Evolutionary conservation across 1,140 invertebrate species (phyloP).

Genomic region (Vanessa atalanta): DNA sequence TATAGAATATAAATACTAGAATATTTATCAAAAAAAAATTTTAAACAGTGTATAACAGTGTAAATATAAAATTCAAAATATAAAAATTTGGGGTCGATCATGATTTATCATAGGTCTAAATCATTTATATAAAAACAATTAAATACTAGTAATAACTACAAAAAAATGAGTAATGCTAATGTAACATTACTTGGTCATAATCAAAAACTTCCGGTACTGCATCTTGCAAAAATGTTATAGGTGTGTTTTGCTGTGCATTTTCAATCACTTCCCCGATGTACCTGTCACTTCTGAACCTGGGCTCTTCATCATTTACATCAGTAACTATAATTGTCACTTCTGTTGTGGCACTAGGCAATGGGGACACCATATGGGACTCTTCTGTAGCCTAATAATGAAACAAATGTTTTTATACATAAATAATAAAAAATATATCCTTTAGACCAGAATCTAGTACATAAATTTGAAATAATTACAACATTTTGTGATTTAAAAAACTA

Average conservation of each 20-base stretch:
- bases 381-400: slow-evolving; percentile 83
- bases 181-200: slow-evolving; percentile 89
- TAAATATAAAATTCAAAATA: no score
- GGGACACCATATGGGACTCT: slow-evolving; percentile 82
- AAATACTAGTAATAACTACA: no score
- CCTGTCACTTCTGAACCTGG: slow-evolving; percentile 87
- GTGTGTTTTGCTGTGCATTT: slow-evolving; percentile 94
- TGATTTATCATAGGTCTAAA: no score
- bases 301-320: slow-evolving; percentile 97
- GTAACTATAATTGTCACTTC: slow-evolving; percentile 95
- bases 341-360: slow-evolving; percentile 89
- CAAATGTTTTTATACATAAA: background rate
- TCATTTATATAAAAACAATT: no score
- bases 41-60: no score
- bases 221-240: slow-evolving; percentile 91
- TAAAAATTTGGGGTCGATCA: no score
- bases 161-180: no score
- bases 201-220: slow-evolving; percentile 93
- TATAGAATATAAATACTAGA: no score
- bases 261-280: slow-evolving; percentile 96
- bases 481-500: no score
- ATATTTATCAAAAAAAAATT: no score
- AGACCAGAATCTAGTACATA: no score
- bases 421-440: background rate
- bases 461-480: no score